A percentile compares a stretch with the other conserved stretches of the same genome.
Evolutionary conservation across 1,140 invertebrate species (phyloP).

Genomic region (Cryptotermes secundus): DNA sequence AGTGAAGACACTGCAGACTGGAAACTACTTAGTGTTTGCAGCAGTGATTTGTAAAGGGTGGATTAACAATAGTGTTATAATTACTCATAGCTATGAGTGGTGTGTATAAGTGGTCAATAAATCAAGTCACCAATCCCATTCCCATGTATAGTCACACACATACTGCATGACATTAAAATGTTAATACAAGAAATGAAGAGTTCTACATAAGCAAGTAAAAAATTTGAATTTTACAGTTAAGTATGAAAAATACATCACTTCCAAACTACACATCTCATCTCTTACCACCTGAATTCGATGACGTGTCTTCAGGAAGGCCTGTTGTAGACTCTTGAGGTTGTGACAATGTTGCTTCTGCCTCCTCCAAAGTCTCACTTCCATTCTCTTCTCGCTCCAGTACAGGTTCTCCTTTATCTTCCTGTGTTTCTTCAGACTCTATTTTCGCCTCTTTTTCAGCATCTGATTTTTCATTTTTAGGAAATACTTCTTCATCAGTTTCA

Average conservation of each 20-base stretch:
- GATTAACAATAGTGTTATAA: no score
- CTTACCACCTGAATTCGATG: not conserved
- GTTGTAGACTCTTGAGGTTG: not conserved
- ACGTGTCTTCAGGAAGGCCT: not conserved
- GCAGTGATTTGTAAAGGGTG: no score
- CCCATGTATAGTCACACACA: no score
- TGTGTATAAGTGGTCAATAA: no score
- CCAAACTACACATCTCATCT: not conserved
- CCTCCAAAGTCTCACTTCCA: not conserved
- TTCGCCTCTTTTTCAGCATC: not conserved
- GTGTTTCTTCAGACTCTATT: conserved; percentile 2
- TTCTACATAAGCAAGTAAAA: no score
- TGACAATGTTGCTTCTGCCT: not conserved
- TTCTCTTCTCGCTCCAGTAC: not conserved
- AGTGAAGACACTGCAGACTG: no score
- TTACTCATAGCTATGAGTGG: no score
- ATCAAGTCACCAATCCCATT: no score
- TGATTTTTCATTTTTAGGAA: not conserved
- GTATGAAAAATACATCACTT: not conserved
- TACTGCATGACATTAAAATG: no score
- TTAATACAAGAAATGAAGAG: no score
- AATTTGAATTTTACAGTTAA: no score
- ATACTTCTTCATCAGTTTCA: not conserved
- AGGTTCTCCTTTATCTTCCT: not conserved
- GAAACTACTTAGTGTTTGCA: no score